Evolutionary conservation across 2,888 invertebrate species (phyloP).

Genomic region (Lepidonotus clava): DNA sequence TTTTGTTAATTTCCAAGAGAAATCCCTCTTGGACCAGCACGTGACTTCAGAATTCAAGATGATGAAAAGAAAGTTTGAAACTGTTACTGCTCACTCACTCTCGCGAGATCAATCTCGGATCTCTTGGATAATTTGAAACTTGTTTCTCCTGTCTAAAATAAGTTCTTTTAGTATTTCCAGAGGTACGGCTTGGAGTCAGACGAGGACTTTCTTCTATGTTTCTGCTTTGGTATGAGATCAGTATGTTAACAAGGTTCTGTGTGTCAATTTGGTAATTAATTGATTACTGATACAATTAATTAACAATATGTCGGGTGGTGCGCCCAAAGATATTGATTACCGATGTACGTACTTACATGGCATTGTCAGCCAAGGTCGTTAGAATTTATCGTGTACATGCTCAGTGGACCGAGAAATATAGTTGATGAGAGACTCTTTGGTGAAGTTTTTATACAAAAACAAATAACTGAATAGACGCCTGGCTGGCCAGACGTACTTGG

Average conservation of each 20-base stretch:
- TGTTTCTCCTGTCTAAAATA: too few relatives aligned
- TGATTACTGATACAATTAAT: constrained; percentile 14
- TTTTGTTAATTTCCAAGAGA: too few relatives aligned
- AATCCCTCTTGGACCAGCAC: too few relatives aligned
- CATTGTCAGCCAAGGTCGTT: not conserved
- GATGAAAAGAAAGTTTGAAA: too few relatives aligned
- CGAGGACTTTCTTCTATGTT: too few relatives aligned
- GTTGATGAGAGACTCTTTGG: not conserved
- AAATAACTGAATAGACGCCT: constrained; percentile 2
- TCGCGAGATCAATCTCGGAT: too few relatives aligned
- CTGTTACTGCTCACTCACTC: not conserved
- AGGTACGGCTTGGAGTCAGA: too few relatives aligned
- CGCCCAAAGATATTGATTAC: not conserved
- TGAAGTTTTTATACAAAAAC: not conserved
- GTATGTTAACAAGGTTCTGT: not conserved
- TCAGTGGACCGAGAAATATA: not conserved
- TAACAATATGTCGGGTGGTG: constrained; percentile 43
- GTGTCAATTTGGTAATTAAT: constrained; percentile 47
- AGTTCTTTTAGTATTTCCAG: too few relatives aligned
- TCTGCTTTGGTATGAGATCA: not conserved
- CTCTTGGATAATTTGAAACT: too few relatives aligned
- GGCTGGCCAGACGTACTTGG: constrained; percentile 37
- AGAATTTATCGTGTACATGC: constrained; percentile 20
- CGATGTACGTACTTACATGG: constrained; percentile 1
- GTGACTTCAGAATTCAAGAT: too few relatives aligned